These are phyloP conservation scores for Deilephila porcellus DNA, from an alignment of 2,888 invertebrate species.

Conservation along the genomic window DNA sequence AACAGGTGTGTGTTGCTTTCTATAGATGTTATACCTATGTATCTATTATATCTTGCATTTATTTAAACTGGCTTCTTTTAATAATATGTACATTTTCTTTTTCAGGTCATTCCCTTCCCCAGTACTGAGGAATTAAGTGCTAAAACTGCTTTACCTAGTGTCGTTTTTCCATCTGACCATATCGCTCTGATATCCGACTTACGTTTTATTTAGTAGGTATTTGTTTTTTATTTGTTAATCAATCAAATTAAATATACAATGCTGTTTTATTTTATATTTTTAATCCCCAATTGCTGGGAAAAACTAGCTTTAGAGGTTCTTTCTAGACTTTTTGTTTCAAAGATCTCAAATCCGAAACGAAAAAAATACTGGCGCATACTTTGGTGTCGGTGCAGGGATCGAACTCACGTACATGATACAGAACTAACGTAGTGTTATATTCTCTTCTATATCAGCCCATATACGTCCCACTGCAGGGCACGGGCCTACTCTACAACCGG, in stretches of 20 bases:
- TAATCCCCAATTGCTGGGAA: too few relatives aligned
- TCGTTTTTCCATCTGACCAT: slow-evolving; percentile 97
- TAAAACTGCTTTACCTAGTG: slow-evolving; percentile 93
- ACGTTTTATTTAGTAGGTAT: slow-evolving; percentile 61
- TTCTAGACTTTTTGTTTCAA: too few relatives aligned
- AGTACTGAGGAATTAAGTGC: slow-evolving; percentile 89
- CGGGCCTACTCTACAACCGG: too few relatives aligned
- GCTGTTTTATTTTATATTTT: neutral
- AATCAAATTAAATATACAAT: neutral
- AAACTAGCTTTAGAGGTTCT: too few relatives aligned
- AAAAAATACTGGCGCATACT: too few relatives aligned
- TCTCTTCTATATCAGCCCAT: too few relatives aligned
- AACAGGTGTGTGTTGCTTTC: slow-evolving; percentile 81
- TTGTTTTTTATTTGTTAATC: neutral
- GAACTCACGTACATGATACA: too few relatives aligned
- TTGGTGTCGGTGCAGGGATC: too few relatives aligned
- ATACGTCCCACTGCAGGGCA: too few relatives aligned
- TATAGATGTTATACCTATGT: neutral
- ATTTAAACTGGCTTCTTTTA: neutral
- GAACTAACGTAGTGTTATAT: too few relatives aligned
- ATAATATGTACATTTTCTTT: slow-evolving; percentile 33
- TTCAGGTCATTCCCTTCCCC: slow-evolving; percentile 92
- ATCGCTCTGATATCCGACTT: slow-evolving; percentile 94
- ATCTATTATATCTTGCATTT: too few relatives aligned
- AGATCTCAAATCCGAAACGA: too few relatives aligned